A percentile compares a stretch with the other conserved stretches of the same genome.
Conservation (phyloP, 2,797 vertebrate species). For the Anniella stebbinsi region DNA sequence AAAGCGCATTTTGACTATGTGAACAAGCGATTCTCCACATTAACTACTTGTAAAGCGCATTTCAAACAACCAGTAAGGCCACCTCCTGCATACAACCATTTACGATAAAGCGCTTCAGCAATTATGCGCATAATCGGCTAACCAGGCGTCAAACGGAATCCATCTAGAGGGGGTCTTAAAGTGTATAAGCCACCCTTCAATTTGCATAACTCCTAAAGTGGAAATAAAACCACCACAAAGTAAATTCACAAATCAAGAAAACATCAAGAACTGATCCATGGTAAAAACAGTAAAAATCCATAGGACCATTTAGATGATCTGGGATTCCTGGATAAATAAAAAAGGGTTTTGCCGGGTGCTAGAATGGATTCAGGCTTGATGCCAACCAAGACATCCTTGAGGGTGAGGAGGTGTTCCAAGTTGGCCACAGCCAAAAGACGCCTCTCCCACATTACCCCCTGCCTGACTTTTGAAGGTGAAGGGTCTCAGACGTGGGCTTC, state of each 20-base stretch:
- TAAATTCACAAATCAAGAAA: slow-evolving; percentile 3
- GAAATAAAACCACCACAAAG: not conserved
- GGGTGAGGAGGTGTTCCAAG: not conserved
- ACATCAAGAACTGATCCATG: not conserved
- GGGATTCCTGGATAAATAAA: not conserved
- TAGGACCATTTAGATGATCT: not conserved
- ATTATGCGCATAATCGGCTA: too few species aligned
- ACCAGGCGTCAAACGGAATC: too few species aligned
- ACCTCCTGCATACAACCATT: too few species aligned
- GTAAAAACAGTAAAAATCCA: not conserved
- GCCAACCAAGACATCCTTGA: not conserved
- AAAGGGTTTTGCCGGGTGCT: not conserved
- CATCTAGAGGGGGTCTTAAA: too few species aligned
- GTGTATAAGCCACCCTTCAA: not conserved
- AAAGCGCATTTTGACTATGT: too few species aligned
- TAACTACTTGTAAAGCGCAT: too few species aligned
- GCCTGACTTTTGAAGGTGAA: not conserved
- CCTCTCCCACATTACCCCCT: too few species aligned
- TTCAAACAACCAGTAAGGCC: too few species aligned
- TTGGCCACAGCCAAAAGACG: not conserved
- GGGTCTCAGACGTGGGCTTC: not conserved
- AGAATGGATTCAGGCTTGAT: not conserved
- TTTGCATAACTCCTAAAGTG: not conserved
- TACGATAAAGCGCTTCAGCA: too few species aligned
- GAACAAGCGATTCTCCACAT: too few species aligned